Evolutionary conservation across 92 coral and sea anemone genomes (phyloP), one percentile per base, ranked within the genome.

Genomic region (Ricordea florida): DNA sequence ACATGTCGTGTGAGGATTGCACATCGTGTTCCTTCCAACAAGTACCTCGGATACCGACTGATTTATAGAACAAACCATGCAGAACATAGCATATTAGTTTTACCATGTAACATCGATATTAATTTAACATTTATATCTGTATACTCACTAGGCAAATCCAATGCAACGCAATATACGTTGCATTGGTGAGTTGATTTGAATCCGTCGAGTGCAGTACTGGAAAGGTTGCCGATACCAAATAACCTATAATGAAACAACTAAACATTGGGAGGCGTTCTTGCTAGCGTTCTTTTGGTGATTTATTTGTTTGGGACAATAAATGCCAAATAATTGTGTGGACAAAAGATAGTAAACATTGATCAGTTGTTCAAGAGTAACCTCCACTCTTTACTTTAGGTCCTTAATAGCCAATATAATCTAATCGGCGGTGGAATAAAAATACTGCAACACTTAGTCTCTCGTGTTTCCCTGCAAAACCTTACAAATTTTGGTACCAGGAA

Each of bases 131-230:
- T 62, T 37, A 38, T 13, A 62, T 11, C 50, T 24, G 34, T 35
- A 41, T 23, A 62, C 69, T 62, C 22, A 62, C 69, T 11, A 24
- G 69, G 69, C 23, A 62, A 62, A 23, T 62, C 69, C 51, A 62
- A 2, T 38, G 69, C 69, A 62, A 62, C 35, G 47, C 37, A 62
- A 40, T 62, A 62, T 41, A 62, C 11, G 16, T 62, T 62, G 49
- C 52, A 62, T 38, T 5, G 69, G 50, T 62, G 69, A 14, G 11
- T 37, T 62, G 69, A 62, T 24, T 62, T 62, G 51, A 62, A 62
- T 38, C 69, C 69, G 6, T 62, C 69, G 4, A 62, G 69, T 24
- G 52, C 69, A 62, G 69, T 62, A 38, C 51, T 38, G 34, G 69
- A 62, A 38, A 62, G 47, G 16, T 41, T 62, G 22, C 51, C 69